phyloP scores from a whole-genome alignment of 2,113 vertebrate species.

The Rostratula benghalensis region DNA sequence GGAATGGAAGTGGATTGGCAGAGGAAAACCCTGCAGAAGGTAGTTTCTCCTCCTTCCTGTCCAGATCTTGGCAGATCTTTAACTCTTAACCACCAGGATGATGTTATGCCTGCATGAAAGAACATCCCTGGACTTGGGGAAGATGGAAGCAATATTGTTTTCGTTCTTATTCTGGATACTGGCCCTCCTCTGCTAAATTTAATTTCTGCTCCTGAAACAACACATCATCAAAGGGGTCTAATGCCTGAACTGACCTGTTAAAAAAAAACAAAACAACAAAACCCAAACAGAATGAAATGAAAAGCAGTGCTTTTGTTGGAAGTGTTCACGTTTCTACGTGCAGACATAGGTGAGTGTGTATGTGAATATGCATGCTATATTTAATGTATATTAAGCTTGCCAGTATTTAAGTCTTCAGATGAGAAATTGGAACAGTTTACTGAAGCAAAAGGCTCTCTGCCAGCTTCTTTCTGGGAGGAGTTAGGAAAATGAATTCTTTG shows the following conservation, averaged over 20 bases:
- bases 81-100: background rate
- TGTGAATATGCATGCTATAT: background rate
- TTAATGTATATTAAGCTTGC: background rate
- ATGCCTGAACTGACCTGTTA: background rate
- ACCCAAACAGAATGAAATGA: background rate
- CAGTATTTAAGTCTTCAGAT: background rate
- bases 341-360: background rate
- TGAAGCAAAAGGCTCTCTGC: background rate
- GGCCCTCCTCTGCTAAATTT: background rate
- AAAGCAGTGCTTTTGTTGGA: background rate
- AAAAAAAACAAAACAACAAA: too few relatives aligned
- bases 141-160: background rate
- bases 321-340: background rate
- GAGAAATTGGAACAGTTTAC: background rate
- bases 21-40: background rate
- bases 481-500: slow-evolving; percentile 18
- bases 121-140: background rate
- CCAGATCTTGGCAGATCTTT: background rate
- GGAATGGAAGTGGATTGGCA: background rate
- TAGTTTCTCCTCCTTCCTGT: background rate
- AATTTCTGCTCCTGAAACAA: background rate
- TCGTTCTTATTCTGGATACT: background rate
- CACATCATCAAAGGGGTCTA: background rate
- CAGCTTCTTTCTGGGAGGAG: background rate
- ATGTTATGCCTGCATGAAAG: background rate